Evolutionary conservation across 2,113 vertebrate genomes (phyloP).

Genomic region (Brevimyrus niger): DNA sequence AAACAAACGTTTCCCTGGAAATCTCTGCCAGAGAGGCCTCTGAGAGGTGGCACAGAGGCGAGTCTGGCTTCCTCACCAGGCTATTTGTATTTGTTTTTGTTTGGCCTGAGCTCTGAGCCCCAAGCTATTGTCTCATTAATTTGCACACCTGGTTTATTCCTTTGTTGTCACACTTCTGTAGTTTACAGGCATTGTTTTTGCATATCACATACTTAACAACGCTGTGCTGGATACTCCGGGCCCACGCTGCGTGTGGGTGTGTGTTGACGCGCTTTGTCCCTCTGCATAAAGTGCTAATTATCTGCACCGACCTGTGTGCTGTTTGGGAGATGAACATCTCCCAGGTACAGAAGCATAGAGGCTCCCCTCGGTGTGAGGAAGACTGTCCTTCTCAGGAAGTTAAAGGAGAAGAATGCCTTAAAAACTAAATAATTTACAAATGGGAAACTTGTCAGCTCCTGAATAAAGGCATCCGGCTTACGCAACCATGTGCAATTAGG

Average conservation of each 20-base stretch:
- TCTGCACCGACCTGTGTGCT: neutral
- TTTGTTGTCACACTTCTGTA: neutral
- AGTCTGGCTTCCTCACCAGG: neutral
- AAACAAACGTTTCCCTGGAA: neutral
- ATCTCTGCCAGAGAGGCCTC: neutral
- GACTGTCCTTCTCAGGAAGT: neutral
- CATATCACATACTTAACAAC: neutral
- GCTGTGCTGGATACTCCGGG: neutral
- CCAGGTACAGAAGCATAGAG: neutral
- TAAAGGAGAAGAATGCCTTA: neutral
- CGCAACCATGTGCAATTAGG: neutral
- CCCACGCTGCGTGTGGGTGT: neutral
- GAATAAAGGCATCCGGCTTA: constrained; percentile 7
- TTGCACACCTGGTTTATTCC: neutral
- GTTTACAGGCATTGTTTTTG: neutral
- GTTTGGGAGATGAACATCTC: neutral
- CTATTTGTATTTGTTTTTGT: neutral
- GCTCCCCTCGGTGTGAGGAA: neutral
- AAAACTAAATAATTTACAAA: constrained; percentile 12
- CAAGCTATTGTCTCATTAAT: neutral
- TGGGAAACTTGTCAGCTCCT: neutral
- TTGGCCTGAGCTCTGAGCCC: neutral
- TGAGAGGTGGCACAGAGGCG: neutral
- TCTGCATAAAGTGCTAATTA: neutral
- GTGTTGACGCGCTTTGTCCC: neutral